Evolutionary conservation across 1,140 invertebrate genomes (phyloP).

Genomic region (Tribolium castaneum): DNA sequence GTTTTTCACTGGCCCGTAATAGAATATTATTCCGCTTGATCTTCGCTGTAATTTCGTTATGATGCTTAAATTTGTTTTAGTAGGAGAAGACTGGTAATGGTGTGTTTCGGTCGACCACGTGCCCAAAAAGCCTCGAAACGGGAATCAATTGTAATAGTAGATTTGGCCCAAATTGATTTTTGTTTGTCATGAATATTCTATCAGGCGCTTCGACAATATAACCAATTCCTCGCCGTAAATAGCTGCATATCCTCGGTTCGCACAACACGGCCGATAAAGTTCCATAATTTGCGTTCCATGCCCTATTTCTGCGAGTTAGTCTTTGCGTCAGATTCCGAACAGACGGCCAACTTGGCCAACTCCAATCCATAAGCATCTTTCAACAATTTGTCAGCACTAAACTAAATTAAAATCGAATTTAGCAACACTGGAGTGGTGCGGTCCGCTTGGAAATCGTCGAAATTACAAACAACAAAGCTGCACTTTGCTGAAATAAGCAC

Average conservation of each 20-base stretch:
- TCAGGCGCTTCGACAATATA: slow-evolving; percentile 25
- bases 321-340: background rate
- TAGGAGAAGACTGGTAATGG: background rate
- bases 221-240: slow-evolving; percentile 29
- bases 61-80: background rate
- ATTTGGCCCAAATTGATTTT: slow-evolving; percentile 27
- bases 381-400: slow-evolving; percentile 3
- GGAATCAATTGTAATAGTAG: slow-evolving; percentile 13
- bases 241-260: slow-evolving; percentile 18
- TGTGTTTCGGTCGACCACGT: background rate
- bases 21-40: background rate
- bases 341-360: slow-evolving; percentile 7
- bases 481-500: slow-evolving; percentile 18
- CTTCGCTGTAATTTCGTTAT: background rate
- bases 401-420: slow-evolving; percentile 37
- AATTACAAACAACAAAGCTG: slow-evolving; percentile 41
- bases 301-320: slow-evolving; percentile 2
- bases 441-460: slow-evolving; percentile 30
- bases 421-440: background rate
- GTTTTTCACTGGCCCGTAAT: background rate
- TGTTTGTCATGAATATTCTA: slow-evolving; percentile 34
- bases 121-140: background rate
- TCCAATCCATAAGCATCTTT: slow-evolving; percentile 11
- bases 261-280: slow-evolving; percentile 18
- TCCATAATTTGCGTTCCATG: slow-evolving; percentile 28